Percentiles rank a stretch among this genome's conserved stretches.
These are phyloP conservation scores for Drosophila tani DNA, from an alignment of 1,140 invertebrate genomes.

Conservation along the genomic window DNA sequence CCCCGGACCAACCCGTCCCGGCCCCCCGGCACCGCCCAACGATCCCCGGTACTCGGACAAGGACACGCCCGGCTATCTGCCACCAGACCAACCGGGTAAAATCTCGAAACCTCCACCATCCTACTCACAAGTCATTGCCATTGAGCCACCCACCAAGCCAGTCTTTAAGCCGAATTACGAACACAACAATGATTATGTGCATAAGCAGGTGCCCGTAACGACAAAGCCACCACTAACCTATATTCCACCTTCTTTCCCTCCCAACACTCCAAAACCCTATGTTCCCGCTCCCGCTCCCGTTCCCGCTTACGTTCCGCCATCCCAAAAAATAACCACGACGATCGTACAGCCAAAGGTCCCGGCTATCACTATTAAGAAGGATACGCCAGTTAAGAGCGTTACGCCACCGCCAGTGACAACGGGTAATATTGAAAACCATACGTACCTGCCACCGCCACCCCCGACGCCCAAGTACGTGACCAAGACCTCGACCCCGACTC, in stretches of 20 bases:
- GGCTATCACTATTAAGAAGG: slow-evolving; percentile 81
- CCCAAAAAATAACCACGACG: slow-evolving; percentile 59
- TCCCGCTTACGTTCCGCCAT: slow-evolving; percentile 61
- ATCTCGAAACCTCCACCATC: slow-evolving; percentile 53
- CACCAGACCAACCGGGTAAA: slow-evolving; percentile 78
- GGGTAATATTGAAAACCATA: slow-evolving; percentile 76
- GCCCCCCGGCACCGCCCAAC: slow-evolving; percentile 42
- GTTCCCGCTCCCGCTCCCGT: slow-evolving; percentile 62
- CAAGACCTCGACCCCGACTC: slow-evolving; percentile 24
- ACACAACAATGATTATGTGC: slow-evolving; percentile 69
- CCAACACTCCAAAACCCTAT: slow-evolving; percentile 58
- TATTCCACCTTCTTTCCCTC: slow-evolving; percentile 77
- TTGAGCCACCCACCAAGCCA: slow-evolving; percentile 50
- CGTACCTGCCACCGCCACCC: slow-evolving; percentile 41
- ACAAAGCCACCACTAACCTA: slow-evolving; percentile 76
- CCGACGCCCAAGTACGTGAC: slow-evolving; percentile 41
- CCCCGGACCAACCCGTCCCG: slow-evolving; percentile 38
- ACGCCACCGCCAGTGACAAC: slow-evolving; percentile 60
- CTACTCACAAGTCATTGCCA: slow-evolving; percentile 54
- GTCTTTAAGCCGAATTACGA: slow-evolving; percentile 73
- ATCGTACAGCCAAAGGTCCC: slow-evolving; percentile 75
- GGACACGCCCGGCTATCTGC: slow-evolving; percentile 77
- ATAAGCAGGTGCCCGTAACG: slow-evolving; percentile 59
- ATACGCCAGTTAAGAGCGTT: slow-evolving; percentile 68
- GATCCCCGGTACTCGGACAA: slow-evolving; percentile 76